These are phyloP conservation scores for Pocillopora verrucosa DNA, from an alignment of 64 coral and sea anemone species.

Conservation along the genomic window DNA sequence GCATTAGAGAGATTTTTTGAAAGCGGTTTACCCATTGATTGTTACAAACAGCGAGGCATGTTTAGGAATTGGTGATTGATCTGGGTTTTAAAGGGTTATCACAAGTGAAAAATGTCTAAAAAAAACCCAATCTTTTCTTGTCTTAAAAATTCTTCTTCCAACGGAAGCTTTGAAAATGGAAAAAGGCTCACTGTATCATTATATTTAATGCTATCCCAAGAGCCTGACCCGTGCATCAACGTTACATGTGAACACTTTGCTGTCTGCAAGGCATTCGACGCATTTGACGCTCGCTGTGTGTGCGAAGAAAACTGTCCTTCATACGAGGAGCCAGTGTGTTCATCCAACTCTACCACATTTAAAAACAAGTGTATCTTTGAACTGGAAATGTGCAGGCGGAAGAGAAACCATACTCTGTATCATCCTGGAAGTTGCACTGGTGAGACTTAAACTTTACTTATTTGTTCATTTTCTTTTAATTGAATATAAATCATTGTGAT, in stretches of 20 bases:
- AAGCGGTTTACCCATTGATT: too few species aligned
- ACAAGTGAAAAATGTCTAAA: too few species aligned
- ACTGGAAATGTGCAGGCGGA: conserved; percentile 47
- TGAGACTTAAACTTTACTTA: background rate
- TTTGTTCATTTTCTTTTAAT: too few species aligned
- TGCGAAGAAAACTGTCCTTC: conserved; percentile 51
- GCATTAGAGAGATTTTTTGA: background rate
- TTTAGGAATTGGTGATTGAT: too few species aligned
- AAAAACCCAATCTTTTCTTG: too few species aligned
- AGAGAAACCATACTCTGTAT: conserved; percentile 53
- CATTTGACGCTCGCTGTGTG: conserved; percentile 49
- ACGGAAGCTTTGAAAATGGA: too few species aligned
- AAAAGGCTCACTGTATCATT: background rate
- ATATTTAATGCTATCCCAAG: background rate
- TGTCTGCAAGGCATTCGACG: conserved; percentile 54
- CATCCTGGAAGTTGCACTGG: conserved; percentile 60
- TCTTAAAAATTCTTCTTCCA: too few species aligned
- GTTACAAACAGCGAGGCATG: too few species aligned
- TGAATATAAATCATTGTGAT: too few species aligned
- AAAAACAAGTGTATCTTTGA: conserved; percentile 65
- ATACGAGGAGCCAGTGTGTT: conserved; percentile 63
- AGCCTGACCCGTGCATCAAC: conserved; percentile 57
- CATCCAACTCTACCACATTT: conserved; percentile 51
- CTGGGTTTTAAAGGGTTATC: too few species aligned
- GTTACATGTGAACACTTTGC: conserved; percentile 54